Conservation (phyloP, 1,140 invertebrate species). For the Holotrichia oblita region DNA sequence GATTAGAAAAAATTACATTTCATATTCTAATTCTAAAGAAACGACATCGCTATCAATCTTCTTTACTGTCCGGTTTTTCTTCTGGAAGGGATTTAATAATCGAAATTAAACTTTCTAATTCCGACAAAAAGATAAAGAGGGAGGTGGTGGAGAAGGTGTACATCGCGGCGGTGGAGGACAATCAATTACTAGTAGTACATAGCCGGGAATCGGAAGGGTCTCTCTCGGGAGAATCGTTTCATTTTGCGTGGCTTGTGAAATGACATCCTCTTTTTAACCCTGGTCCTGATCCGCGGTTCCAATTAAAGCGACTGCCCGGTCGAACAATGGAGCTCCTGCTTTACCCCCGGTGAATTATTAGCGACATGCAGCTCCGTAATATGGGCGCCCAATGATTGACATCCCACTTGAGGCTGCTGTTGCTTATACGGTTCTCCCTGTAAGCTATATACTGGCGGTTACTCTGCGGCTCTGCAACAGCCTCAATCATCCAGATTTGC, state of each 20-base stretch:
- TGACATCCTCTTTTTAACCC: slow-evolving; percentile 53
- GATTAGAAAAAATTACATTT: background rate
- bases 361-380: slow-evolving; percentile 42
- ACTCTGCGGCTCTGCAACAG: slow-evolving; percentile 41
- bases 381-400: slow-evolving; percentile 44
- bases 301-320: slow-evolving; percentile 49
- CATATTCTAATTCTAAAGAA: slow-evolving; percentile 1
- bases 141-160: slow-evolving; percentile 21
- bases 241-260: slow-evolving; percentile 47
- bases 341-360: slow-evolving; percentile 45
- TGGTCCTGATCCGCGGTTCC: slow-evolving; percentile 49
- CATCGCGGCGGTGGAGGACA: slow-evolving; percentile 9
- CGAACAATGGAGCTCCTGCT: slow-evolving; percentile 43
- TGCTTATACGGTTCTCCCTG: slow-evolving; percentile 7
- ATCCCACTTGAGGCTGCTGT: slow-evolving; percentile 44
- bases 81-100: slow-evolving; percentile 36
- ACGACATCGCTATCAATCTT: slow-evolving; percentile 21
- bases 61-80: slow-evolving; percentile 33
- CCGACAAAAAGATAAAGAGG: slow-evolving; percentile 32
- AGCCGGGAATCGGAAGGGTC: slow-evolving; percentile 42
- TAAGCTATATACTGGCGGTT: slow-evolving; percentile 40
- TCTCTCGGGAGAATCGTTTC: slow-evolving; percentile 44
- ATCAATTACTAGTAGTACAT: slow-evolving; percentile 40
- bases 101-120: slow-evolving; percentile 40
- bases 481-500: slow-evolving; percentile 39